Percentiles rank a stretch among this genome's conserved stretches.
Evolutionary conservation across 2,797 vertebrate species (phyloP).

Genomic region (Tapera naevia): DNA sequence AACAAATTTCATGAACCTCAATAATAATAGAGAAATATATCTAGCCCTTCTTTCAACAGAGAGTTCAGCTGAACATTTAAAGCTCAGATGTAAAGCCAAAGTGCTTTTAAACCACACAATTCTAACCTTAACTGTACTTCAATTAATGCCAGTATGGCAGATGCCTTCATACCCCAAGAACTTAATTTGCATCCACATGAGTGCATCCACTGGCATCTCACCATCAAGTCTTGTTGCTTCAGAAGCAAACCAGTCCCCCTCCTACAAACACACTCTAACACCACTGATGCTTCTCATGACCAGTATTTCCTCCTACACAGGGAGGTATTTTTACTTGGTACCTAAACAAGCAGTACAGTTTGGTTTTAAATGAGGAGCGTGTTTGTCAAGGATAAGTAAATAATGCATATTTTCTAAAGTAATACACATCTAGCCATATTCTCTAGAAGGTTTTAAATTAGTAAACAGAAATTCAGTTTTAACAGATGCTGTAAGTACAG

Average conservation of each 20-base stretch:
- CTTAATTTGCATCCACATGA: neutral
- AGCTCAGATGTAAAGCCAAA: neutral
- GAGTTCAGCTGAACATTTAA: neutral
- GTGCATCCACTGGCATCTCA: neutral
- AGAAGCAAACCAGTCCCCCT: neutral
- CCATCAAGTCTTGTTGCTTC: neutral
- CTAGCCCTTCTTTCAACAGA: neutral
- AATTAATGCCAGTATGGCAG: neutral
- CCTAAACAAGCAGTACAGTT: neutral
- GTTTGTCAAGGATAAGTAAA: neutral
- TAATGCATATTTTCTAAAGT: neutral
- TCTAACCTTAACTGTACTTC: neutral
- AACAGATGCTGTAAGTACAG: neutral
- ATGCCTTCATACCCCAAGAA: neutral
- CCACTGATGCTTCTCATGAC: neutral
- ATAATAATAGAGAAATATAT: neutral
- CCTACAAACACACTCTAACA: neutral
- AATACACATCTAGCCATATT: neutral
- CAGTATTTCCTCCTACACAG: neutral
- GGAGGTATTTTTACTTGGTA: neutral
- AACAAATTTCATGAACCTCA: neutral
- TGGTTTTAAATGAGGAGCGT: neutral
- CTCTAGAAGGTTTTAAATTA: neutral
- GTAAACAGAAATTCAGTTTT: neutral
- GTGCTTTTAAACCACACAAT: neutral